Conservation (phyloP, 2,113 vertebrate genomes). For the Nycticebus coucang region DNA sequence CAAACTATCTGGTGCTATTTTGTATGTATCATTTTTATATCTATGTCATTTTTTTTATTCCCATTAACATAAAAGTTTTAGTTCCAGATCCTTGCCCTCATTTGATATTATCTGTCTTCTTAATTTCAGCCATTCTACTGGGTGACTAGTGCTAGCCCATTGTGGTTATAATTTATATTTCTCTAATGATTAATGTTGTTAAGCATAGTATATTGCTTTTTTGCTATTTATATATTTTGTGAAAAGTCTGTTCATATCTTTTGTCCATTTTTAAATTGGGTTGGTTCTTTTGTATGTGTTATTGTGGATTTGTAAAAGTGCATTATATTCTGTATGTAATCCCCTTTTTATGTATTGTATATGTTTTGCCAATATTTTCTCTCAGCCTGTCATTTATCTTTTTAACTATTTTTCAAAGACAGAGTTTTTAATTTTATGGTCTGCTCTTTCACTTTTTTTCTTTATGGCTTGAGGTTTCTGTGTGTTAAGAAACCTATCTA, state of each 20-base stretch:
- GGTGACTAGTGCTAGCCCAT: background rate
- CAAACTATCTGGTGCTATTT: background rate
- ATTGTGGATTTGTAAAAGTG: background rate
- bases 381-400: background rate
- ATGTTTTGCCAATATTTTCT: conserved; percentile 46
- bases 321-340: background rate
- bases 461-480: background rate
- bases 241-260: background rate
- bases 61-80: background rate
- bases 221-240: background rate
- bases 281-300: background rate
- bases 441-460: background rate
- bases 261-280: background rate
- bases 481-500: background rate
- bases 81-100: background rate
- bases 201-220: background rate
- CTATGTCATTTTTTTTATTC: background rate
- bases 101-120: background rate
- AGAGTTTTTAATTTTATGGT: conserved; percentile 3
- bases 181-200: background rate
- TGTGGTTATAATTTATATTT: conserved; percentile 4
- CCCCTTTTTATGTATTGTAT: background rate
- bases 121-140: background rate
- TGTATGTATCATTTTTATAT: background rate
- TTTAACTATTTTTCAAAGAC: background rate